Conservation (phyloP, 1,140 invertebrate genomes). For the Zaprionus capensis region DNA sequence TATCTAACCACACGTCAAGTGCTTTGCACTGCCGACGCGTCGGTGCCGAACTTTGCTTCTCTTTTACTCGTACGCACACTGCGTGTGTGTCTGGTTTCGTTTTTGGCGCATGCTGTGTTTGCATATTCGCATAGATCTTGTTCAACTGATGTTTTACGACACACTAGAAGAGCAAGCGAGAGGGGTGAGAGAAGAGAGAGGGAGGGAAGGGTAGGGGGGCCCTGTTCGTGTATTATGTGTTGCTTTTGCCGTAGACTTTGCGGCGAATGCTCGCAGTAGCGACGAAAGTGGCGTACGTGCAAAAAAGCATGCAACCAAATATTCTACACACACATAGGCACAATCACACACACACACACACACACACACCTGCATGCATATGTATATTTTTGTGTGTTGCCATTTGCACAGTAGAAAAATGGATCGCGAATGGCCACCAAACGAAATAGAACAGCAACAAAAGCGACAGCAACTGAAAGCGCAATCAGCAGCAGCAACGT, state of each 20-base stretch:
- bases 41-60: conserved; percentile 16
- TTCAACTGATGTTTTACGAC: conserved; percentile 20
- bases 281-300: conserved; percentile 79
- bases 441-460: conserved; percentile 16
- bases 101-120: conserved; percentile 30
- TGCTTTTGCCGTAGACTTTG: conserved; percentile 39
- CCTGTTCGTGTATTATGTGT: background rate
- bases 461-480: conserved; percentile 7
- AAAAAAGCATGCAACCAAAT: conserved; percentile 82
- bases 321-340: conserved; percentile 40
- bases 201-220: background rate
- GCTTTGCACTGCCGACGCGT: conserved; percentile 21
- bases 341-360: background rate
- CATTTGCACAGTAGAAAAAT: conserved; percentile 36
- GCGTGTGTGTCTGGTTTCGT: conserved; percentile 1
- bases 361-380: background rate
- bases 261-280: conserved; percentile 41
- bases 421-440: conserved; percentile 36
- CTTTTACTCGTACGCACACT: too few species aligned
- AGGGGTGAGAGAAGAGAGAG: background rate
- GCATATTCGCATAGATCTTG: conserved; percentile 47
- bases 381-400: conserved; percentile 20
- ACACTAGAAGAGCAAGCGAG: too few species aligned
- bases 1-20: conserved; percentile 35
- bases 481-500: background rate